A percentile compares a stretch with the other conserved stretches of the same genome.
Evolutionary conservation across 2,113 vertebrate genomes (phyloP).

Genomic region (Polypterus senegalus): DNA sequence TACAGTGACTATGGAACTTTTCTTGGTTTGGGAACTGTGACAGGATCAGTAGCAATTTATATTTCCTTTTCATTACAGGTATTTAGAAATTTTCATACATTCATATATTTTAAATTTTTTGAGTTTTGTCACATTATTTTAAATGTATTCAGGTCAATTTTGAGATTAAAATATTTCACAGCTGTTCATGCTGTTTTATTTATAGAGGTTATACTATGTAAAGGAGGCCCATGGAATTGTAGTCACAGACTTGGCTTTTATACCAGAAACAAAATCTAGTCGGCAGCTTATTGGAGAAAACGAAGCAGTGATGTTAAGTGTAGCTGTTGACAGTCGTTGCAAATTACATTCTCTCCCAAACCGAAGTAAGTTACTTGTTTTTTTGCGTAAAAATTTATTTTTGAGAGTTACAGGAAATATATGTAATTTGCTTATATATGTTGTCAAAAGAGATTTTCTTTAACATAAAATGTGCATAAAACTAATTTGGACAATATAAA

Average conservation of each 20-base stretch:
- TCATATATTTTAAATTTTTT: too few species aligned
- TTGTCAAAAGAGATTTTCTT: too few species aligned
- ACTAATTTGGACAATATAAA: too few species aligned
- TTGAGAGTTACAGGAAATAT: too few species aligned
- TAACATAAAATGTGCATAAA: too few species aligned
- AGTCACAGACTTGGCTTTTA: slow-evolving; percentile 79
- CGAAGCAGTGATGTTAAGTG: slow-evolving; percentile 77
- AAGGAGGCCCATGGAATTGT: slow-evolving; percentile 84
- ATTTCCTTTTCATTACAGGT: slow-evolving; percentile 91
- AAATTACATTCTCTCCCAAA: slow-evolving; percentile 67
- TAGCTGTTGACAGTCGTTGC: slow-evolving; percentile 88
- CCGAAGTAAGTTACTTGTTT: slow-evolving; percentile 52
- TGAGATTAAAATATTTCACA: too few species aligned
- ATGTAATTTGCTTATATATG: too few species aligned
- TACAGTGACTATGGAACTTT: slow-evolving; percentile 82
- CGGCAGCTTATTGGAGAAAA: slow-evolving; percentile 56
- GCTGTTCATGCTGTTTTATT: not conserved
- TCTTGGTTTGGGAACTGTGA: slow-evolving; percentile 85
- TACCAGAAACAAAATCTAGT: slow-evolving; percentile 55
- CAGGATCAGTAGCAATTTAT: slow-evolving; percentile 86
- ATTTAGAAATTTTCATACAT: slow-evolving; percentile 17
- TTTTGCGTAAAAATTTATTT: too few species aligned
- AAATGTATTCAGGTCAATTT: too few species aligned
- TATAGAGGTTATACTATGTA: slow-evolving; percentile 80
- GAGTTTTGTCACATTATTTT: too few species aligned